Evolutionary conservation across 2,888 invertebrate species (phyloP).

Genomic region (Polymixis lichenea): DNA sequence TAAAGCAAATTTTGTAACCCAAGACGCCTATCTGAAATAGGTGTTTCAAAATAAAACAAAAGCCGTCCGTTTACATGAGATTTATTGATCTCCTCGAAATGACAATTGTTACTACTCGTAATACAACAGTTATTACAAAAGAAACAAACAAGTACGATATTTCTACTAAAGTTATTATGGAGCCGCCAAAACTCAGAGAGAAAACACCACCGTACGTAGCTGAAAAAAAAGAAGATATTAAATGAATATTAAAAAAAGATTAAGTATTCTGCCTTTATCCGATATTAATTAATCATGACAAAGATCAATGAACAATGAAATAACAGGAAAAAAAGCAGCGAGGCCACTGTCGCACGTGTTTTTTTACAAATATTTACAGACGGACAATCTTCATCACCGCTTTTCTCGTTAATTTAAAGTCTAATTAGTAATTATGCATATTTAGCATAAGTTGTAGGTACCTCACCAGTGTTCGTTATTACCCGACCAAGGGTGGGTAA

Average conservation of each 20-base stretch:
- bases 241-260: neutral
- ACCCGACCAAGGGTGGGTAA: no score
- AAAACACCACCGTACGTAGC: conserved; percentile 84
- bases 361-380: neutral
- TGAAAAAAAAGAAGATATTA: conserved; percentile 47
- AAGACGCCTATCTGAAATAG: neutral
- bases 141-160: conserved; percentile 64
- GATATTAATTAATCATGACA: conserved; percentile 32
- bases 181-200: neutral
- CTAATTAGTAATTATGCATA: no score
- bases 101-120: conserved; percentile 7
- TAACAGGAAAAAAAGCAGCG: neutral
- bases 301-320: conserved; percentile 26
- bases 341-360: neutral
- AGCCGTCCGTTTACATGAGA: neutral
- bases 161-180: conserved; percentile 56
- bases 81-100: conserved; percentile 38
- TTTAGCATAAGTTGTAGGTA: no score
- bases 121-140: conserved; percentile 41
- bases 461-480: no score
- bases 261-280: conserved; percentile 12
- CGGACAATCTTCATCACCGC: no score
- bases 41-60: conserved; percentile 17
- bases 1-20: no score
- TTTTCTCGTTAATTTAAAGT: no score